Percentiles rank a stretch among this genome's conserved stretches.
Evolutionary conservation across 1,140 invertebrate genomes (phyloP).

Genomic region (Hermatobates lingyangjiaoensis): DNA sequence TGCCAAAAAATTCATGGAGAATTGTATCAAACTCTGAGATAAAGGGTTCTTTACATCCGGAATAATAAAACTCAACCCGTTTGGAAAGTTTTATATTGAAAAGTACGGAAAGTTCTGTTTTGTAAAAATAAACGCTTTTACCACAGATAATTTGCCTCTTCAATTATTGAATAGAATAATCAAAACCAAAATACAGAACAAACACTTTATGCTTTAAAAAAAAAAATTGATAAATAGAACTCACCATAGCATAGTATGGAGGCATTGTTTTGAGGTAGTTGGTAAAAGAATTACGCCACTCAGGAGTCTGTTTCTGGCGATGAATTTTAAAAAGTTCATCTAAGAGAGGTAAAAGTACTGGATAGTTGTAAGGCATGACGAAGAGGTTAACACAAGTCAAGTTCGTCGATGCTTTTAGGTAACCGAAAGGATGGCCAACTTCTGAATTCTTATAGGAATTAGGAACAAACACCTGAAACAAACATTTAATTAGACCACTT

Average conservation of each 20-base stretch:
- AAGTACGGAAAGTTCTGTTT: no score
- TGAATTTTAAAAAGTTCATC: constrained; percentile 85
- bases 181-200: constrained; percentile 8
- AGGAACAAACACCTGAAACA: constrained; percentile 63
- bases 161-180: no score
- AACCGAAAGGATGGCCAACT: constrained; percentile 87
- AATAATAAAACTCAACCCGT: no score
- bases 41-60: no score
- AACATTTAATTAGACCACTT: constrained; percentile 10
- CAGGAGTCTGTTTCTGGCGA: constrained; percentile 70
- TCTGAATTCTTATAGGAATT: constrained; percentile 77
- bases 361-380: constrained; percentile 98
- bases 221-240: constrained; percentile 19
- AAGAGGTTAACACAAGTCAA: constrained; percentile 88
- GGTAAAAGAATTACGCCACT: constrained; percentile 79
- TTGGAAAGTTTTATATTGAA: no score
- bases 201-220: neutral
- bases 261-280: constrained; percentile 90
- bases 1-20: no score
- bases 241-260: constrained; percentile 81
- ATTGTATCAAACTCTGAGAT: no score
- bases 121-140: no score
- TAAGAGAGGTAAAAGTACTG: constrained; percentile 73
- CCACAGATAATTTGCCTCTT: no score
- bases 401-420: constrained; percentile 91